Evolutionary conservation across 1,140 invertebrate genomes (phyloP), one percentile per base, ranked within the genome.

Genomic region (Ceratina japonica): DNA sequence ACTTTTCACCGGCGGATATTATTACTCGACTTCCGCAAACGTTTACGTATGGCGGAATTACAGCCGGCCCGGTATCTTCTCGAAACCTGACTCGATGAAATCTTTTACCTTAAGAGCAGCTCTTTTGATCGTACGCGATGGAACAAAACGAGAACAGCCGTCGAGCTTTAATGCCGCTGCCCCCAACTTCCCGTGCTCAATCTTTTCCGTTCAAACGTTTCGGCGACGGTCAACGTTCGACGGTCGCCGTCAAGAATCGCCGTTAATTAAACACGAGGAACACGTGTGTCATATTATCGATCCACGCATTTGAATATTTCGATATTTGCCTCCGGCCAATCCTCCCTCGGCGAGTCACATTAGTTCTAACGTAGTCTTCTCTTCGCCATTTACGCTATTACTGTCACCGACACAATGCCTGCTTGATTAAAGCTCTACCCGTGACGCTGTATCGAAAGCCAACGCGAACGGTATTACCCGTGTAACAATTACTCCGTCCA

Each of bases 351-450:
- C 73, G 70, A 69, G 77, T 74, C 31, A 76, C 83, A 82, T 87
- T 87, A 87, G 85, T 65, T 77, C 64, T 79, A 86, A 87, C 78
- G 79, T 88, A 87, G 88, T 88, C 81, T 87, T 73, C 81, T 75
- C 86, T 87, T 87, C 85, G 75, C 65, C 83, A 82, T 79, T 87
- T 83, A 78, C 83, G 77, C 83, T 82, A 86, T 85, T 83, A 77
- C 58, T 76, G 77, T 81, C 83, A 85, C 75, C 65, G 68, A 74
- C 81, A 86, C 80, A 88, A 88, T 86, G 75, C 80, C 79, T 74
- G 76, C 84, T 82, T 87, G 84, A 88, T 88, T 86, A 86, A 87
- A 76, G 63, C 72, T 59, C 18, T 52, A 27, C 76, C 56, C 24
- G 27, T 52, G 37, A 13, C 31, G 62, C 64, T 70, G 65, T 75